Base-by-base conservation (phyloP, 1,140 invertebrate genomes). In the Galleria mellonella region DNA sequence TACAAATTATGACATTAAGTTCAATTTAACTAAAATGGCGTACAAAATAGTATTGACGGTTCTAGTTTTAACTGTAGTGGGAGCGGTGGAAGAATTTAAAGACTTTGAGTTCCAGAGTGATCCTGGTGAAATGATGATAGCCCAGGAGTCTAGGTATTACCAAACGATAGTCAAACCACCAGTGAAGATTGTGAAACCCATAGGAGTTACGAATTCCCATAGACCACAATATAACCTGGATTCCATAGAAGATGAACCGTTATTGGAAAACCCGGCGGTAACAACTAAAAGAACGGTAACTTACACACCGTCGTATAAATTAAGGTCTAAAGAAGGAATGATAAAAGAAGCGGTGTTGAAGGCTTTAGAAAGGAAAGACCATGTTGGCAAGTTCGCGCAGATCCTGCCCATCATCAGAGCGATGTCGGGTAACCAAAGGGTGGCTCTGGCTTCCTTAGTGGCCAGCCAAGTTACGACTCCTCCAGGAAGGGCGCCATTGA, bases 371-470 rank as follows among this genome's bases (percentile, higher is more conserved):
- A 74, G 73, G 41, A 86, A 83, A 31, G 87, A 87, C 11, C 77
- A 87, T 8, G 79, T 79, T 41, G 74, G 73, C 29, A 89, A 88
- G 55, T 88, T 90, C 40, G 83, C 83, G 5, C 86, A 90, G 65
- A 87, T 91, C 6, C 72, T 91, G 60, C 90, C 91, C n/a, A 91
- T 91, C 32, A 73, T 91, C 30, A 87, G 90, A 37, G 87, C 85
- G 4, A 87, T 92, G 81, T 89, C 90, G 0, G 85, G 87, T 0
- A 81, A 87, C 9, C 91, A 91, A 62, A 73, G 89, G 15, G 72
- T 91, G 17, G 88, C 89, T 0, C 61, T 91, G 6, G 89, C 90
- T 0, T 88, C 89, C 0, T 49, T 92, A 32, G 89, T 92, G 1
- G 87, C 90, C 4, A 88, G 88, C 6, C 89, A 90, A 66, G 85